These are phyloP conservation scores for Python bivittatus DNA, from an alignment of 2,113 vertebrate genomes.

Conservation along the genomic window DNA sequence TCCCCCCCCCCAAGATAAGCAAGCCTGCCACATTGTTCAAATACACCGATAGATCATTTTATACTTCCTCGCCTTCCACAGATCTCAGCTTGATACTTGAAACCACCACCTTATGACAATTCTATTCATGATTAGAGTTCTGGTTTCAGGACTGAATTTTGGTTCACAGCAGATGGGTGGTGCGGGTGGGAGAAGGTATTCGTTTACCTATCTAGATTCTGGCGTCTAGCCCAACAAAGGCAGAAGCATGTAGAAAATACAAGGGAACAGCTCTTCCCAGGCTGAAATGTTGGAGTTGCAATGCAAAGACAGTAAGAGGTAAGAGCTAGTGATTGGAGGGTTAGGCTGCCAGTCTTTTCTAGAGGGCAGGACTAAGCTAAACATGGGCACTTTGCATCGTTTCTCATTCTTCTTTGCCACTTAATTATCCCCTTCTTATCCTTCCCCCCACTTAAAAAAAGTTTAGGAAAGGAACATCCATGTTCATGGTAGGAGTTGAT, in stretches of 20 bases:
- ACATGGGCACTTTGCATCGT: conserved; percentile 45
- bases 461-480: conserved; percentile 61
- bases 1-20: background rate
- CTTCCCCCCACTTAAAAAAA: background rate
- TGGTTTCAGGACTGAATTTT: background rate
- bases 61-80: conserved; percentile 24
- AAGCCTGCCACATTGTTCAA: conserved; percentile 14
- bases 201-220: background rate
- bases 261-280: background rate
- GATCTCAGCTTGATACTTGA: conserved; percentile 45
- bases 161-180: background rate
- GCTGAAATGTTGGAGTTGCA: conserved; percentile 37
- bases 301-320: conserved; percentile 52
- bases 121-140: background rate
- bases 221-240: conserved; percentile 3
- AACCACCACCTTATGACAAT: conserved; percentile 28
- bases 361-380: conserved; percentile 57
- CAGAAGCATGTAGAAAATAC: background rate
- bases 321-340: conserved; percentile 55
- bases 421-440: background rate
- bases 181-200: background rate
- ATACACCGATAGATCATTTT: conserved; percentile 9
- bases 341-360: conserved; percentile 60
- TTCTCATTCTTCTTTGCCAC: conserved; percentile 45
- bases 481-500: conserved; percentile 39